A percentile compares a stretch with the other conserved stretches of the same genome.
Conservation (phyloP, 2,113 vertebrate species). For the Microtus richardsoni region DNA sequence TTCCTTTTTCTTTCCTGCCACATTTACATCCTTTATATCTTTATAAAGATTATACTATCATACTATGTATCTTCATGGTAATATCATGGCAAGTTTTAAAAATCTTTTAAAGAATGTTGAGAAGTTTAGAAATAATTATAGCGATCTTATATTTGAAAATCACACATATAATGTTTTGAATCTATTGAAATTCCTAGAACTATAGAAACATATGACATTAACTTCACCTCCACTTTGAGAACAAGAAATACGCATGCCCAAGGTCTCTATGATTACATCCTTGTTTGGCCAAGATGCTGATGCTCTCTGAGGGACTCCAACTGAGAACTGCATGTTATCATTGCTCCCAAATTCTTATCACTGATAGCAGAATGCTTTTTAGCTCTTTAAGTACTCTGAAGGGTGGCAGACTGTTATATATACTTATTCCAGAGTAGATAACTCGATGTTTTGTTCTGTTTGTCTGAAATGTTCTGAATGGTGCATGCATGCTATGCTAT, state of each 20-base stretch:
- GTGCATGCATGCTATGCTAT: not conserved
- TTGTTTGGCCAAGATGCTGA: too few species aligned
- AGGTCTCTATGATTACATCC: not conserved
- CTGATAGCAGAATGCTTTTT: not conserved
- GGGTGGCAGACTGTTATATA: not conserved
- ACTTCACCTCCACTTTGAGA: not conserved
- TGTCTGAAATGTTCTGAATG: not conserved
- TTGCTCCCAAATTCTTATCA: not conserved
- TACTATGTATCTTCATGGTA: not conserved
- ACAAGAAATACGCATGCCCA: not conserved
- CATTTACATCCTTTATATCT: conserved; percentile 1
- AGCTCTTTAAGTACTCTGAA: not conserved
- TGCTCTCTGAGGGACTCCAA: not conserved
- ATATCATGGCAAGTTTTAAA: not conserved
- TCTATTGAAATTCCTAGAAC: not conserved
- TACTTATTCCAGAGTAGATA: not conserved
- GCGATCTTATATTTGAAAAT: not conserved
- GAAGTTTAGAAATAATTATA: not conserved
- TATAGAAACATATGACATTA: not conserved
- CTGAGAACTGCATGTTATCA: not conserved
- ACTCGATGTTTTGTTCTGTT: not conserved
- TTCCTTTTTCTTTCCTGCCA: not conserved
- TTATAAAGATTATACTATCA: not conserved
- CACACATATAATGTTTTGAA: not conserved
- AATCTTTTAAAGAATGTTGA: not conserved